Base-by-base conservation (phyloP, 1,140 invertebrate genomes). In the Eupristina koningsbergeri region DNA sequence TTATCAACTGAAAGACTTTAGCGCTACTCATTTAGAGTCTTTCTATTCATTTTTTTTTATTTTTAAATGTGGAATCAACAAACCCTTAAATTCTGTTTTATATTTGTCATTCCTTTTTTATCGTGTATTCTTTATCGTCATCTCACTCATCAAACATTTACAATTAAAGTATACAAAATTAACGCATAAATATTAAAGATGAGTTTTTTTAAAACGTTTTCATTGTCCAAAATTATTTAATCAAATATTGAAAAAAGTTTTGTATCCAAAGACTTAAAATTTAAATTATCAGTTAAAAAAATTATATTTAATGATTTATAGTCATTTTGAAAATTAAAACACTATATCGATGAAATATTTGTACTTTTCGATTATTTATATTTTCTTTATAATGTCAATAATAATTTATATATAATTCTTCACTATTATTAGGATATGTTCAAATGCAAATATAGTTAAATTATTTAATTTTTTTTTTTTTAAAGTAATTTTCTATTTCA, bases 1-100 rank as follows among this genome's bases (percentile, higher is more conserved):
- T 61, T 41, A 64, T 64, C 31, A 50, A 64, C 76, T 78, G 8
- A 45, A 64, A 22, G 31, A n/a, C 58, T 77, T 39, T 39, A 63
- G 13, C 45, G 58, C 11, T 36, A 76, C 53, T 76, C 19, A 36
- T 8, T 31, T 61, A 39, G 53, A 77, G 19, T 39, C 13, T 77
- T 58, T 9, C 63, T 64, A 8, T 34, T 64, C n/a, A 6, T 34
- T 0, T 5, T 31, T 64, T 7, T 34, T 29, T 31, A 64, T 64
- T 34, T 64, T 64, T 64, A 17, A 64, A 64, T n/a, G 2, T 11
- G 34, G 11, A 8, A 67, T 67, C 0, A 36, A n/a, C n/a, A n/a
- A n/a, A n/a, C n/a, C n/a, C n/a, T n/a, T n/a, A n/a, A n/a, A n/a
- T n/a, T n/a, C n/a, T n/a, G n/a, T n/a, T n/a, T n/a, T n/a, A n/a